phyloP scores from a whole-genome alignment of 2,113 vertebrate species.

The Cochlearius cochlearius region DNA sequence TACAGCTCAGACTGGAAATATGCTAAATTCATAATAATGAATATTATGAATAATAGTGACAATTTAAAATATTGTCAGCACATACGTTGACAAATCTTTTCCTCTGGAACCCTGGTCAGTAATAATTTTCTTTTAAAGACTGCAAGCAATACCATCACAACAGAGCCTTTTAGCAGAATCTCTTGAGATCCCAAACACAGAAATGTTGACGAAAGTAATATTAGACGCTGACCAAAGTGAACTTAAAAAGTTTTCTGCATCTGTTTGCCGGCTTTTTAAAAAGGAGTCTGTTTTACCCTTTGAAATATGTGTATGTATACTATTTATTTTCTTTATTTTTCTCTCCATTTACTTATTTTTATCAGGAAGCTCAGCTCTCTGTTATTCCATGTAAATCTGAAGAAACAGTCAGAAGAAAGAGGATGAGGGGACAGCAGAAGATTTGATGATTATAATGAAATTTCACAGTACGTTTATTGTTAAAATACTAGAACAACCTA shows the following conservation, averaged over 20 bases:
- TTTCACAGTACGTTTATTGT: neutral
- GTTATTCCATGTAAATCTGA: neutral
- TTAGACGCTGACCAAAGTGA: neutral
- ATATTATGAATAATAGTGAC: conserved; percentile 29
- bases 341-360: neutral
- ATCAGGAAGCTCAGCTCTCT: neutral
- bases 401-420: neutral
- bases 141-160: neutral
- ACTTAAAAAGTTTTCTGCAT: neutral
- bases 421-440: neutral
- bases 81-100: neutral
- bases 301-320: neutral
- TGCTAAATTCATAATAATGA: conserved; percentile 56
- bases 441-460: neutral
- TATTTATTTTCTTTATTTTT: neutral
- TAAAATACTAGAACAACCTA: neutral
- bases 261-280: neutral
- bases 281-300: neutral
- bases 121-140: neutral
- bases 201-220: neutral
- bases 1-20: conserved; percentile 56
- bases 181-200: neutral
- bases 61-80: conserved; percentile 34
- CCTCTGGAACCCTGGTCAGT: conserved; percentile 9
- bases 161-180: neutral